Evolutionary conservation across 1,140 invertebrate species (phyloP), one percentile per base, ranked within the genome.

Genomic region (Magallana gigas): DNA sequence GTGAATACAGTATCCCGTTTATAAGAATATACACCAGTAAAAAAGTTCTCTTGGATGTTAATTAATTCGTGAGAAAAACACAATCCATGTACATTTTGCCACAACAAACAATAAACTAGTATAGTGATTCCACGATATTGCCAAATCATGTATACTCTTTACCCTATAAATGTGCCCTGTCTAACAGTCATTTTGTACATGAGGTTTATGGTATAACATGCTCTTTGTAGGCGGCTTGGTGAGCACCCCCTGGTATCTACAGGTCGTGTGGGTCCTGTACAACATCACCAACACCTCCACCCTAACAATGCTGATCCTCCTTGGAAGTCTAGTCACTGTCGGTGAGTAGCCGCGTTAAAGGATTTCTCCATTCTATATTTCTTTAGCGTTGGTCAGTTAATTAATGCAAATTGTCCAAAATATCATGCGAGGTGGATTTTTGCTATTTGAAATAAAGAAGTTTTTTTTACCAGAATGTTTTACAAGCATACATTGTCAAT

Each of bases 241-340:
- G 23, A 8, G 60, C 12, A 88, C 83, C 56, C 81, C 87, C 8
- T 88, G 87, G 87, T 88, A 86, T 86, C 11, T 85, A 18, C 83
- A 88, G 62, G 1, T 86, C 12, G 9, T 86, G 29, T 88, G 87
- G 87, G 59, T 88, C 57, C 16, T 85, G 14, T 88, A 71, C 18
- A 85, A 88, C 59, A 68, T 86, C 6, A 85, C 14, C 16, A 88
- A 85, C 85, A 23, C 36, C 5, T 58, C 83, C 1, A 56, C 60
- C 18, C 23, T 88, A 7, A 57, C 82, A 9, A 88, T 88, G 57
- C 83, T 81, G 12, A 36, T 88, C 14, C 29, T 85, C 6, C 85
- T 82, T 0, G 68, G 68, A 18, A 29, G 18, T 29, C 68, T 76
- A 2, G 68, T 76, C 9, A 76, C 68, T 36, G 23, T 12, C 68